Evolutionary conservation across 2,113 vertebrate genomes (phyloP).

Genomic region (Syngnathoides biaculeatus): DNA sequence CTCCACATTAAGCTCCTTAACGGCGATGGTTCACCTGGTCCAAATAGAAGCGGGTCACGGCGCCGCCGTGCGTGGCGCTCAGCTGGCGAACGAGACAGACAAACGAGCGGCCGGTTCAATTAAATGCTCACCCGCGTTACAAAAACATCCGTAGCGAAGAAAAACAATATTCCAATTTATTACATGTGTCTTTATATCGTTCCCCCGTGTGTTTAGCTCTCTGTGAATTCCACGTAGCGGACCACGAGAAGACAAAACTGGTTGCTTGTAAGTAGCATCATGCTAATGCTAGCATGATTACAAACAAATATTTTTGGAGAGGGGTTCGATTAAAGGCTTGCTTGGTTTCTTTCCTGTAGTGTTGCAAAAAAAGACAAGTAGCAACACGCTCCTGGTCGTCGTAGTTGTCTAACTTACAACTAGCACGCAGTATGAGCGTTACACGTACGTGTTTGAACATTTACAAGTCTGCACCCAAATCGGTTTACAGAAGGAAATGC

Average conservation of each 20-base stretch:
- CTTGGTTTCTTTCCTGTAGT: background rate
- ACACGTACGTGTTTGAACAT: background rate
- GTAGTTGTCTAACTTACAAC: background rate
- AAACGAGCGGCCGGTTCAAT: constrained; percentile 14
- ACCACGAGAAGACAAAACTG: constrained; percentile 12
- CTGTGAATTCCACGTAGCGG: background rate
- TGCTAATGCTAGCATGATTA: constrained; percentile 26
- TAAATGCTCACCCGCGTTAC: background rate
- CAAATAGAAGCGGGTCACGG: constrained; percentile 20
- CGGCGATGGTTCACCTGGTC: background rate
- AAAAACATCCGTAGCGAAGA: background rate
- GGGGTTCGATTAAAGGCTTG: background rate
- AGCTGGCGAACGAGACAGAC: background rate
- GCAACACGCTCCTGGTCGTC: background rate
- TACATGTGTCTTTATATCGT: background rate
- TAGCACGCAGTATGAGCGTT: background rate
- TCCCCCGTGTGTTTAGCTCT: background rate
- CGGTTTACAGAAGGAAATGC: background rate
- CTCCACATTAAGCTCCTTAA: constrained; percentile 6
- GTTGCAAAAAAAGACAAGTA: background rate
- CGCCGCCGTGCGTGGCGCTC: background rate
- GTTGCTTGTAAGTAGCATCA: constrained; percentile 48
- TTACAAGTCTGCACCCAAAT: background rate
- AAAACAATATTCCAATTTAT: background rate
- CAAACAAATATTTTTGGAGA: background rate